A percentile compares a stretch with the other conserved stretches of the same genome.
phyloP scores from a whole-genome alignment of 2,113 vertebrate genomes.

The Chloropsis cyanopogon region DNA sequence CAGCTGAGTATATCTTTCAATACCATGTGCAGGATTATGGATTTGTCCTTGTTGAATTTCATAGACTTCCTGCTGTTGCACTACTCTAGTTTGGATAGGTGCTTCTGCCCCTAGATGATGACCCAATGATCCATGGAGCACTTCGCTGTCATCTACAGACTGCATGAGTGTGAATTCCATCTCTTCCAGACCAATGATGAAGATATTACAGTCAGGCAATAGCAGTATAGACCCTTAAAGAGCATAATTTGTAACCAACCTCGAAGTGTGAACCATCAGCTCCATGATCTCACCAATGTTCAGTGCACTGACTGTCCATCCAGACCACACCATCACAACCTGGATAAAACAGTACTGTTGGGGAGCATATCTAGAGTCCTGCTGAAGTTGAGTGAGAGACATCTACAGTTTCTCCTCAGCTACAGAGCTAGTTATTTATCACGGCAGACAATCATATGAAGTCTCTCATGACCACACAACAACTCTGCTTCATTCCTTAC shows the following conservation, averaged over 20 bases:
- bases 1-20: neutral
- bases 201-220: neutral
- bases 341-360: neutral
- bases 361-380: neutral
- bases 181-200: neutral
- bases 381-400: neutral
- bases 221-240: neutral
- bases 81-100: neutral
- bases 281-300: neutral
- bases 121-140: neutral
- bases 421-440: neutral
- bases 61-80: neutral
- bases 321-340: neutral
- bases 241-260: neutral
- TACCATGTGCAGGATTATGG: neutral
- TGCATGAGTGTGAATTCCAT: neutral
- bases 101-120: neutral
- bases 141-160: neutral
- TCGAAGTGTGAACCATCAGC: fast-evolving
- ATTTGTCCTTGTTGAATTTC: neutral
- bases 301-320: neutral
- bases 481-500: neutral
- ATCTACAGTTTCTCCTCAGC: neutral
- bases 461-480: neutral
- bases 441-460: neutral